These are phyloP conservation scores for Hozukius guyotensis DNA, from an alignment of 2,797 vertebrate genomes.

Conservation along the genomic window DNA sequence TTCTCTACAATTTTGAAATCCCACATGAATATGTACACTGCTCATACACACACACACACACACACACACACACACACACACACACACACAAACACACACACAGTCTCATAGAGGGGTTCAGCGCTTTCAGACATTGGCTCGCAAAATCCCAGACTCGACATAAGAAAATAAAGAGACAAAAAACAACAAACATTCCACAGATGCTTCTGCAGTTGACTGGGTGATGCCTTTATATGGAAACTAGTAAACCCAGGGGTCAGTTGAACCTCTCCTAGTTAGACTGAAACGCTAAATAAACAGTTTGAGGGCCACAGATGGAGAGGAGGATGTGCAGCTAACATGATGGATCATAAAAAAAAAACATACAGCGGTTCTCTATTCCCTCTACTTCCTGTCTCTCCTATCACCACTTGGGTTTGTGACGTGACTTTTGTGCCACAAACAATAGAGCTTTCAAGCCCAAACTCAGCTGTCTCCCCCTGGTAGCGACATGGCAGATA, in stretches of 20 bases:
- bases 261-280: constrained; percentile 40
- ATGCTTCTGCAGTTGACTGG: constrained; percentile 73
- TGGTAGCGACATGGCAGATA: constrained; percentile 11
- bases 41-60: background rate
- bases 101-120: background rate
- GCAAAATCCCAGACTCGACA: constrained; percentile 55
- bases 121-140: constrained; percentile 34
- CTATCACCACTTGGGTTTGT: constrained; percentile 11
- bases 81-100: background rate
- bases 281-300: constrained; percentile 59
- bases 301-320: constrained; percentile 11
- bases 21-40: constrained; percentile 16
- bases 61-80: background rate
- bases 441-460: constrained; percentile 55
- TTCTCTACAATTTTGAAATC: constrained; percentile 29
- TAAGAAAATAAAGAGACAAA: constrained; percentile 38
- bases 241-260: constrained; percentile 58
- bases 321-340: constrained; percentile 17
- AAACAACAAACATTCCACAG: constrained; percentile 80
- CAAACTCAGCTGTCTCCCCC: constrained; percentile 7
- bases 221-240: constrained; percentile 84
- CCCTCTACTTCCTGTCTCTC: constrained; percentile 2
- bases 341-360: background rate
- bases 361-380: background rate
- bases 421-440: constrained; percentile 1